A percentile compares a stretch with the other conserved stretches of the same genome.
Evolutionary conservation across 2,113 vertebrate species (phyloP).

Genomic region (Oophaga pumilio): DNA sequence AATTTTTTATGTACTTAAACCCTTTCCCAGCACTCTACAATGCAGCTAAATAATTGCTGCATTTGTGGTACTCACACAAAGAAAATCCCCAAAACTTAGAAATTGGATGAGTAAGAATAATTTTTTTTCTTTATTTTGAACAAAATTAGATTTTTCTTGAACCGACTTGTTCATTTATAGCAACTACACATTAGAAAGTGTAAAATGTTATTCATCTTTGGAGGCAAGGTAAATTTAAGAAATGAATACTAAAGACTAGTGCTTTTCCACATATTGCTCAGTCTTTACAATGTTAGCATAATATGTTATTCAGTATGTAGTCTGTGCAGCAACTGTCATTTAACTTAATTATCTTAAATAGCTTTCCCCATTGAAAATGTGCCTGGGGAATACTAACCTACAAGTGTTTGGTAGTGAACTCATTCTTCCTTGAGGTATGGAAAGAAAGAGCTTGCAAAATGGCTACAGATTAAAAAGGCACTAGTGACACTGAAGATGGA

Average conservation of each 20-base stretch:
- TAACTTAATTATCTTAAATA: slow-evolving; percentile 29
- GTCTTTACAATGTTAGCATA: neutral
- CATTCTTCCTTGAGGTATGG: slow-evolving; percentile 27
- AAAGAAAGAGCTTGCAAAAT: slow-evolving; percentile 22
- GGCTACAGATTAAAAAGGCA: slow-evolving; percentile 1
- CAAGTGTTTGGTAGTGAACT: neutral
- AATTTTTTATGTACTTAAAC: too few relatives aligned
- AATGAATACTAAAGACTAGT: neutral
- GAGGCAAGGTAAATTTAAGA: too few relatives aligned
- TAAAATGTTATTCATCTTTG: too few relatives aligned
- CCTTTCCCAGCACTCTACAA: too few relatives aligned
- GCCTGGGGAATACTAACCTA: slow-evolving; percentile 12
- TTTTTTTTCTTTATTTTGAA: too few relatives aligned
- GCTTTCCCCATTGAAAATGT: slow-evolving; percentile 17
- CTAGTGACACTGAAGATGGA: slow-evolving; percentile 12
- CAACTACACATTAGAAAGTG: too few relatives aligned
- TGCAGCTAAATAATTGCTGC: too few relatives aligned
- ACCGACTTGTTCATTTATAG: too few relatives aligned
- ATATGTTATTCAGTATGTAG: neutral
- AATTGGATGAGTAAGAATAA: too few relatives aligned
- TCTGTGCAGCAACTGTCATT: slow-evolving; percentile 18
- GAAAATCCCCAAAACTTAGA: too few relatives aligned
- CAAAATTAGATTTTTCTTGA: too few relatives aligned
- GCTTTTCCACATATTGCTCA: neutral
- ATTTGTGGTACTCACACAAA: too few relatives aligned